These are phyloP conservation scores for Cryptoleucopteryx plumbea DNA, from an alignment of 2,113 vertebrate species.

Conservation along the genomic window DNA sequence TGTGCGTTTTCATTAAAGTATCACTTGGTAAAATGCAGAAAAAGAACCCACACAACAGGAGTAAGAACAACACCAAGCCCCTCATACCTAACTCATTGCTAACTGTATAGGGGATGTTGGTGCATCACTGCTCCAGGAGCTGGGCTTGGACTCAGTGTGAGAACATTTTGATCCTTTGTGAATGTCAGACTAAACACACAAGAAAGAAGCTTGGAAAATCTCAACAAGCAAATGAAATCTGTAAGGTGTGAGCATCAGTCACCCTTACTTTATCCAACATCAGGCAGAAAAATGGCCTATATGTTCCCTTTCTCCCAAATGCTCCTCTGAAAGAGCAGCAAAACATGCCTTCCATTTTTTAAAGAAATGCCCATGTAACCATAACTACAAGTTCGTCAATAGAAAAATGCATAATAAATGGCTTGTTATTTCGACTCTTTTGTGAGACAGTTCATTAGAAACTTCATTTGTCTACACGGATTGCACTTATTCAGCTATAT, in stretches of 20 bases:
- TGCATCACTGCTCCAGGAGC: neutral
- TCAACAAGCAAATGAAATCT: neutral
- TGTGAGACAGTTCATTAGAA: slow-evolving; percentile 57
- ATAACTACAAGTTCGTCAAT: neutral
- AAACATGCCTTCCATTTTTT: neutral
- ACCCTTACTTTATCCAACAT: neutral
- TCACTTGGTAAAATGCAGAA: neutral
- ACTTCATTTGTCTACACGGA: slow-evolving; percentile 58
- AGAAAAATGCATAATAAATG: slow-evolving; percentile 38
- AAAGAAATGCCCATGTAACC: neutral
- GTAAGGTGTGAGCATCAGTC: neutral
- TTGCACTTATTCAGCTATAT: slow-evolving; percentile 61
- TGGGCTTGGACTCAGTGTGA: neutral
- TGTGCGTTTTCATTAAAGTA: neutral
- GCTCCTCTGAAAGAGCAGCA: neutral
- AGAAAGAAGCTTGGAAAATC: neutral
- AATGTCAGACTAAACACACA: neutral
- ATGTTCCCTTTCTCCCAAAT: neutral
- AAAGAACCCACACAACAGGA: neutral
- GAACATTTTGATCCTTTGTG: neutral
- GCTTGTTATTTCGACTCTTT: slow-evolving; percentile 23
- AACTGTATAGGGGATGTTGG: neutral
- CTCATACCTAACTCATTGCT: accelerated
- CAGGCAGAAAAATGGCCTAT: neutral
- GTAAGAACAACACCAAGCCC: neutral